These are phyloP conservation scores for Julus scandinavius DNA, from an alignment of 2,888 invertebrate genomes.

Conservation along the genomic window DNA sequence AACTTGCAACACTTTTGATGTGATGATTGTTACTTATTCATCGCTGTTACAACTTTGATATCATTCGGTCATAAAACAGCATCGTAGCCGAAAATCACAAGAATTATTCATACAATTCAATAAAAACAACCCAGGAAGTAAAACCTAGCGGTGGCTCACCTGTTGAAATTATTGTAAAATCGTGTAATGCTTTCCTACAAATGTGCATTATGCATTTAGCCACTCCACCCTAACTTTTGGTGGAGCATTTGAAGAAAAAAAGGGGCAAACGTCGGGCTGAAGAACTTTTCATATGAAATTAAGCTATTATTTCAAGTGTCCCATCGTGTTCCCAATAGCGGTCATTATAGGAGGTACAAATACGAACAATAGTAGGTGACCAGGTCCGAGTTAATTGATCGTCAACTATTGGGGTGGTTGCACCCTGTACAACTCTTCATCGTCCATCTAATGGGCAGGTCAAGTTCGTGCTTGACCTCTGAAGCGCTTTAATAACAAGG, in stretches of 20 bases:
- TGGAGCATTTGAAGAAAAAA: neutral
- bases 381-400: neutral
- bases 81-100: neutral
- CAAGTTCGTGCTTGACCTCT: slow-evolving; percentile 4
- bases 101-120: neutral
- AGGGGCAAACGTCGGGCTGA: neutral
- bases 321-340: neutral
- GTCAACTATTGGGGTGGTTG: neutral
- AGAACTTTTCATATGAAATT: neutral
- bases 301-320: neutral
- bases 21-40: neutral
- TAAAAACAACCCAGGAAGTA: neutral
- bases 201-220: too few species aligned
- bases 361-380: neutral
- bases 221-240: neutral
- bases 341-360: neutral
- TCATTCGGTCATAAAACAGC: neutral
- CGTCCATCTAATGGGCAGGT: neutral
- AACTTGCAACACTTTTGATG: too few species aligned
- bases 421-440: neutral
- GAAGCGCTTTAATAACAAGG: neutral
- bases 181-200: neutral
- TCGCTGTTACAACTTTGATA: neutral
- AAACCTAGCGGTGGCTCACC: neutral
- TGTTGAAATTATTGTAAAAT: slow-evolving; percentile 13